These are phyloP conservation scores for Nemurella pictetii DNA, from an alignment of 2,888 invertebrate genomes.

Conservation along the genomic window DNA sequence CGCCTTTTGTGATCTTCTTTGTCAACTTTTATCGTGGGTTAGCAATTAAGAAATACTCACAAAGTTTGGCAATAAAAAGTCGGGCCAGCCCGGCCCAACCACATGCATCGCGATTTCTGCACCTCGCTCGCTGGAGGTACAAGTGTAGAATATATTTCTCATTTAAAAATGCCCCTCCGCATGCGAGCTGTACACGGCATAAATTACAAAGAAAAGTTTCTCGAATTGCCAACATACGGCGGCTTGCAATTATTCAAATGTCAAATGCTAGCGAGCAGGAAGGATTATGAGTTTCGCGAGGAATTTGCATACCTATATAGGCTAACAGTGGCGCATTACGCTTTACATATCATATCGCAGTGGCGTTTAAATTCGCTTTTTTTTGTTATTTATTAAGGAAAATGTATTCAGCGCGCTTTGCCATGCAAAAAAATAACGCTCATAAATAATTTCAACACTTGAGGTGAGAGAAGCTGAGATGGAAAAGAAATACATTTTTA, in stretches of 20 bases:
- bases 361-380: neutral
- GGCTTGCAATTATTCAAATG: conserved; percentile 27
- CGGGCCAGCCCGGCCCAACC: too few relatives aligned
- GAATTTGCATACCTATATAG: conserved; percentile 13
- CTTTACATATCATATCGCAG: neutral
- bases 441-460: neutral
- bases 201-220: conserved; percentile 23
- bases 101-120: neutral
- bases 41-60: neutral
- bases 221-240: conserved; percentile 18
- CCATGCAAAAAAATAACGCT: neutral
- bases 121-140: neutral
- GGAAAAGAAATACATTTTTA: neutral
- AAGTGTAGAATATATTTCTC: conserved; percentile 21
- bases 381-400: neutral
- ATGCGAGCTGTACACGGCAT: conserved; percentile 3
- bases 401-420: neutral
- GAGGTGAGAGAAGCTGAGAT: neutral
- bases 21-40: neutral
- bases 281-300: conserved; percentile 18
- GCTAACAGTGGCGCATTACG: conserved; percentile 6
- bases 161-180: neutral
- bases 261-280: conserved; percentile 11
- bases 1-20: neutral
- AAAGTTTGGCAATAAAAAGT: neutral